A percentile compares a stretch with the other conserved stretches of the same genome.
Evolutionary conservation across 2,797 vertebrate species (phyloP).

Genomic region (Gallinago nigripennis): DNA sequence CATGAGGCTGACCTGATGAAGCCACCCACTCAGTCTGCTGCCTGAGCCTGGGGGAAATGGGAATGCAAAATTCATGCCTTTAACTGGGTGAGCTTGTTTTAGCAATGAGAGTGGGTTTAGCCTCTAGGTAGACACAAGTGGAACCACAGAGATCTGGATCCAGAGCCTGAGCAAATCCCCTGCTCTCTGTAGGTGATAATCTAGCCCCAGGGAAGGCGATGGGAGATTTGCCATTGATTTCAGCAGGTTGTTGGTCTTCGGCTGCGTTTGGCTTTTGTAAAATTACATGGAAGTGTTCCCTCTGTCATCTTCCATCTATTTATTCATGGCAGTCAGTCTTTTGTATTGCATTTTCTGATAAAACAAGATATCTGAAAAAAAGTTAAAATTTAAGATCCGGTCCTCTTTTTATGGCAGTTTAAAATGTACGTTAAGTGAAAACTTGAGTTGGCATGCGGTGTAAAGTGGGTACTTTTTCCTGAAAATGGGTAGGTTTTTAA

Average conservation of each 20-base stretch:
- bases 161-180: neutral
- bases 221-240: neutral
- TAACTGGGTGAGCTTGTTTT: neutral
- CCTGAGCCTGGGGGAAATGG: fast-evolving
- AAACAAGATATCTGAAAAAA: neutral
- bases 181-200: neutral
- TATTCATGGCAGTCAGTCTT: neutral
- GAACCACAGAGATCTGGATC: neutral
- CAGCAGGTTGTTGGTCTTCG: neutral
- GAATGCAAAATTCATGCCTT: neutral
- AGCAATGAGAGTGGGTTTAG: neutral
- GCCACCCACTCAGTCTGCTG: neutral
- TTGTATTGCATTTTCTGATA: neutral
- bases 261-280: neutral
- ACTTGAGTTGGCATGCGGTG: neutral
- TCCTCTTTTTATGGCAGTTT: neutral
- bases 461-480: neutral
- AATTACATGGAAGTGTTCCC: neutral
- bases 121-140: neutral
- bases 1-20: neutral
- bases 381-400: neutral
- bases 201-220: neutral
- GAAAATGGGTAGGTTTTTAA: neutral
- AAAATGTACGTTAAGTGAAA: neutral
- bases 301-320: neutral